Evolutionary conservation across 2,888 invertebrate species (phyloP), one percentile per base, ranked within the genome.

Genomic region (Netelia virgata): DNA sequence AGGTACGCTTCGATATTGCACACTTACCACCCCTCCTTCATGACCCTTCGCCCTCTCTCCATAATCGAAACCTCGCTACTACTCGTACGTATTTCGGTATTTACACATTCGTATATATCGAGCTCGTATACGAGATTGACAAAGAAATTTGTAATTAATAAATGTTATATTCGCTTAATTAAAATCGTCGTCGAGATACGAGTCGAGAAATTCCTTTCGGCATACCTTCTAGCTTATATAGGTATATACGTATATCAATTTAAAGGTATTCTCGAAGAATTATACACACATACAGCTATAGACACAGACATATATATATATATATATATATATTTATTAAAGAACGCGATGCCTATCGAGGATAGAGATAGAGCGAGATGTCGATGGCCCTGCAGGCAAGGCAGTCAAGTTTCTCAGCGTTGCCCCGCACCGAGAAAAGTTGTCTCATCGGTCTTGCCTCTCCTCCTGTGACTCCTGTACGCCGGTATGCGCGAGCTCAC

Each of bases 341-440:
- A 74, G 61, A 81, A 75, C 87, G 88, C 83, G 88, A 88, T 90
- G 87, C 89, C 89, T 88, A 90, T 88, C 88, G 28, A 64, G 68
- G 50, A 77, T 16, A 68, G 41, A 76, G 63, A 73, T 50, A 61
- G 66, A 61, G 77, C 72, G 69, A 55, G 61, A 75, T 70, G 80
- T 76, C 77, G 83, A 72, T 76, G 84, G 80, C 84, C 86, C 86
- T 81, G 84, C 81, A 68, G 82, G 81, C 76, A 83, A 87, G 86
- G 85, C 82, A 86, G 87, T 83, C 84, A 70, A 81, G 78, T 82
- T 86, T 73, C 69, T 80, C 72, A 41, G 41, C 18, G 20, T 66
- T 53, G 63, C 16, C 70, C 69, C 73, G 76, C 82, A 79, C 20
- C 66, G 73, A 66, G 76, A 53, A 84, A 73, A 80, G 43, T 81